These are phyloP conservation scores for Nomada ruficornis DNA, from an alignment of 2,888 invertebrate genomes.

Conservation along the genomic window DNA sequence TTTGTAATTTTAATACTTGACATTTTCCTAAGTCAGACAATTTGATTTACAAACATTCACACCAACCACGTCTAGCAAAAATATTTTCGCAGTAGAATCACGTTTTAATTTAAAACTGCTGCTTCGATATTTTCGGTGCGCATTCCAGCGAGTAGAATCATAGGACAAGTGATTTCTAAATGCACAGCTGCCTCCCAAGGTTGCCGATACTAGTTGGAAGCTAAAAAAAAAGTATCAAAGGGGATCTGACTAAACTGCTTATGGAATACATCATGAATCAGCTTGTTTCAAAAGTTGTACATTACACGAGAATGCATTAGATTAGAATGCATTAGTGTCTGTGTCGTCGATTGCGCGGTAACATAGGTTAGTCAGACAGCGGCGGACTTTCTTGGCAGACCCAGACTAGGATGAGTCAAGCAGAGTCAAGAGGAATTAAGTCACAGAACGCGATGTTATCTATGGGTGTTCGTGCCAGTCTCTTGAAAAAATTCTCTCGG, in stretches of 20 bases:
- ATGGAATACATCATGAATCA: conserved; percentile 78
- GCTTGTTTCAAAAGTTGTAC: conserved; percentile 52
- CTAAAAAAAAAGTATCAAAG: conserved; percentile 71
- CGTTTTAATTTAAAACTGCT: not conserved
- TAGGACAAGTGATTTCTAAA: conserved; percentile 9
- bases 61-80: not conserved
- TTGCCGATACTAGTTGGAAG: conserved; percentile 77
- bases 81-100: not conserved
- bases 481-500: conserved; percentile 47
- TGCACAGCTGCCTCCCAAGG: conserved; percentile 38
- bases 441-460: conserved; percentile 57
- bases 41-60: not conserved
- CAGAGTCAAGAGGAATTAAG: conserved; percentile 33
- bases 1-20: not conserved
- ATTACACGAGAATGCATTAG: conserved; percentile 64
- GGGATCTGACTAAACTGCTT: conserved; percentile 81
- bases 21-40: not conserved
- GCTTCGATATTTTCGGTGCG: conserved; percentile 1
- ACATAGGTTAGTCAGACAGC: conserved; percentile 82
- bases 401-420: conserved; percentile 36
- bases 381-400: conserved; percentile 72
- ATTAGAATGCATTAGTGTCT: conserved; percentile 51
- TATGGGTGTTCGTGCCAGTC: conserved; percentile 37
- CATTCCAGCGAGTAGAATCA: conserved; percentile 8
- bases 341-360: conserved; percentile 66